Evolutionary conservation across 2,888 invertebrate species (phyloP).

Genomic region (Sepiola atlantica): DNA sequence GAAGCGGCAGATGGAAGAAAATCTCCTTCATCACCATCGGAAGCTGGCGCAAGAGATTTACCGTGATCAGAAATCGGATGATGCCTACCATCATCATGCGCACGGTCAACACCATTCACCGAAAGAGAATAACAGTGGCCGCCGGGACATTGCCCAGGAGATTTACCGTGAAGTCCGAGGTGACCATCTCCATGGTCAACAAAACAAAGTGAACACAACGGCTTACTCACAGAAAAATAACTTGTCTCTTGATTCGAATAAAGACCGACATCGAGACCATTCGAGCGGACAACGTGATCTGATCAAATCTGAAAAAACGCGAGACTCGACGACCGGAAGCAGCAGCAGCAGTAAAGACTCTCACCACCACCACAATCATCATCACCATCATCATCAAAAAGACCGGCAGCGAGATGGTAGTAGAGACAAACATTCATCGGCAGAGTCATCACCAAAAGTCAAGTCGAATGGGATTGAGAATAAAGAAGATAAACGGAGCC

Average conservation of each 20-base stretch:
- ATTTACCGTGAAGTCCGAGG: constrained; percentile 40
- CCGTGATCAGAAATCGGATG: neutral
- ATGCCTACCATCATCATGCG: neutral
- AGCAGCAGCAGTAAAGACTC: neutral
- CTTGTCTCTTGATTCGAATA: neutral
- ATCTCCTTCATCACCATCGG: neutral
- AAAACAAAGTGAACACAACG: neutral
- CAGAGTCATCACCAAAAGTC: neutral
- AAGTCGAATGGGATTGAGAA: neutral
- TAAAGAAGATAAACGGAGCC: constrained; percentile 24
- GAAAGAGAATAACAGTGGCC: neutral
- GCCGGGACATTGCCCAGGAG: neutral
- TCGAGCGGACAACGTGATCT: neutral
- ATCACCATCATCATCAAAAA: constrained; percentile 42
- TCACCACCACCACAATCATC: neutral
- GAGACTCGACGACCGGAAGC: neutral
- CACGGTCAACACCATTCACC: constrained; percentile 14
- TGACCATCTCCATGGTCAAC: neutral
- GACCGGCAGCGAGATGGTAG: neutral
- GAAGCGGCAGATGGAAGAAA: neutral
- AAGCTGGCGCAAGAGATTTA: constrained; percentile 34
- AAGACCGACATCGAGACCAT: neutral
- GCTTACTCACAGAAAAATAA: neutral
- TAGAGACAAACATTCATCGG: neutral
- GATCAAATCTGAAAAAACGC: neutral